Base-by-base conservation (phyloP, 2,888 invertebrate genomes). In the Drosophila imparisetae region DNA sequence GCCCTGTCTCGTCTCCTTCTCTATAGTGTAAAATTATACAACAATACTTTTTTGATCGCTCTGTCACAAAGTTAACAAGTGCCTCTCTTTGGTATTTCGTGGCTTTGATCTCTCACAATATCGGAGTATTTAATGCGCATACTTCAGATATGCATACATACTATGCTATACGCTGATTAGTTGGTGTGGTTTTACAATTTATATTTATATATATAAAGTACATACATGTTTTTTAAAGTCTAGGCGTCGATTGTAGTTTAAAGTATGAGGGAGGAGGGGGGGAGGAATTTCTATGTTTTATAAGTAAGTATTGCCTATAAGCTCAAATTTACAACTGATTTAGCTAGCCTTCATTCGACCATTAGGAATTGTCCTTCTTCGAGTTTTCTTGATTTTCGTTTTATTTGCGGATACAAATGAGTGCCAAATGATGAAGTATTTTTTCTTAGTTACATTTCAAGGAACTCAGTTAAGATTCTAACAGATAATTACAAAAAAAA, bases 261-360 rank as follows among this genome's bases (percentile, higher is more conserved):
- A 53, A 38, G 36, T 52, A 29, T 21, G 49, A 21, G 21, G 36
- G 40, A 7, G 29, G 7, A 1, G 7, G 38, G n/a, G 2, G 38
- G 4, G 30, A 65, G 79, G 69, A 76, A 66, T 63, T 54, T 49
- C 75, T 83, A 61, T 57, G 57, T 78, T 83, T 64, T 54, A 66
- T 55, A 66, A 57, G 54, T 67, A 67, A 67, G 67, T 87, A 85
- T 82, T 81, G 87, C 85, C 89, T 86, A 89, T 87, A 87, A 87
- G 87, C 87, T 87, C 87, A 87, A 89, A 89, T 89, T 87, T 87
- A 87, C 89, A 87, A 87, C 87, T 87, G 89, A 89, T 87, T 87
- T 72, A 71, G 62, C 65, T 53, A 58, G 57, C 57, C 59, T 42
- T 62, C 45, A 59, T 62, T 49, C 64, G 72, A 76, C 67, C 64